Base-by-base conservation (phyloP, 2,888 invertebrate species). In the Aphidius colemani region DNA sequence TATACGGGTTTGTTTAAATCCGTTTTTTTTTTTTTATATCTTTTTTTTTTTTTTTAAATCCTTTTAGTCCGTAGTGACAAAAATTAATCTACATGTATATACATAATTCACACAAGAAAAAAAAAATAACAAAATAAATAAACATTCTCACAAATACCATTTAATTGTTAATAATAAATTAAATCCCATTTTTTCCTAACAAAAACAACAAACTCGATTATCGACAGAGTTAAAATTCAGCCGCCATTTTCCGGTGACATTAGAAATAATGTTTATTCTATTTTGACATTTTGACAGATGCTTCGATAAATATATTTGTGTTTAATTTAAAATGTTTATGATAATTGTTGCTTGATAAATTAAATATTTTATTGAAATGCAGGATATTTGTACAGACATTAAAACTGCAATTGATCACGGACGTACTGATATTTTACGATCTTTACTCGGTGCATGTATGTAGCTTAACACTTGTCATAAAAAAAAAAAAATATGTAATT, bases 391-490 rank as follows among this genome's bases (percentile, higher is more conserved):
- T 66, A 81, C 83, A 66, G 84, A 84, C 74, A 80, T 87, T 69
- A 84, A 84, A 70, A 81, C 83, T 65, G 87, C 87, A 58, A 85
- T 87, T 64, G 84, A 84, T 69, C 83, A 84, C 68, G 86, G 86
- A 55, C 82, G 87, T 66, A 86, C 86, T 49, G 87, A 88, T 72
- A 85, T 87, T 67, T 83, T 88, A 49, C 82, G 85, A 71, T 83
- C 85, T 41, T 78, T 87, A 49, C 76, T 87, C 61, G 85, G 86
- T 68, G 85, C 85, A 65, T 85, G 85, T 85, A 80, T 82, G 85
- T 80, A 75, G 66, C 66, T 67, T 69, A 56, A 69, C 40, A 58
- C 53, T 56, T 45, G 10, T 11, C 9, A 45, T 3, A 9, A 7
- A 18, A 4, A 44, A 43, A 8, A 6, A 11, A 43, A 44, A 39